Base-by-base conservation (phyloP, 2,113 vertebrate genomes). In the Erpornis zantholeuca region DNA sequence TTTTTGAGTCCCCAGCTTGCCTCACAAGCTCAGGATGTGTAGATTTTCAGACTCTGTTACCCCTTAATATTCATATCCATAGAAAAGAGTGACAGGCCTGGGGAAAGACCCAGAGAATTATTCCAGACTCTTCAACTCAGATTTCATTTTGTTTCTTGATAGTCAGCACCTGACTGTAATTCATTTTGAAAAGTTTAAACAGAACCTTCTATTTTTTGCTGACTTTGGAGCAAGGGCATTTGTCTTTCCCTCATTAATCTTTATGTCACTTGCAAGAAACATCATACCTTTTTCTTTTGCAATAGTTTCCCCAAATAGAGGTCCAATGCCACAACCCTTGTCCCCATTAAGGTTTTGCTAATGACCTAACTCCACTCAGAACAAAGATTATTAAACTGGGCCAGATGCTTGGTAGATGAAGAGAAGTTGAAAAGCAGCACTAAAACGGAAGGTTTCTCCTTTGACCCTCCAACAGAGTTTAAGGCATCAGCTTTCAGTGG, bases 201-300 rank as follows among this genome's bases (percentile, higher is more conserved):
- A 94, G 65, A 90, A 76, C 95, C 63, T 92, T 95, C 95, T 94
- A 96, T 96, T 96, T 96, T 97, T 93, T 89, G 85, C 93, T 91
- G 95, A 94, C 95, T 96, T 97, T 97, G 92, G 91, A 93, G 83
- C 94, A 97, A 97, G 94, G 94, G 70, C 95, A 95, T 95, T 93
- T 88, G 87, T 93, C 86, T 96, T 29, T 92, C 76, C 72, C 77
- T 96, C 95, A 95, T 97, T 94, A 93, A 93, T 95, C 94, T 96
- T 96, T 64, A 80, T 90, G 93, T 85, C 88, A 94, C 88, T 95
- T 88, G 72, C 76, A 92, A 81, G 88, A 90, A 95, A 97, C 82
- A 92, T 64, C 96, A 92, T 76, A 87, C 64, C 56, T 89, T 87
- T 91, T 71, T 35, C 64, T 87, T 90, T 92, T 70, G 57, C 82